These are phyloP conservation scores for Drosophila austrosaltans DNA, from an alignment of 2,888 invertebrate species.

Conservation along the genomic window DNA sequence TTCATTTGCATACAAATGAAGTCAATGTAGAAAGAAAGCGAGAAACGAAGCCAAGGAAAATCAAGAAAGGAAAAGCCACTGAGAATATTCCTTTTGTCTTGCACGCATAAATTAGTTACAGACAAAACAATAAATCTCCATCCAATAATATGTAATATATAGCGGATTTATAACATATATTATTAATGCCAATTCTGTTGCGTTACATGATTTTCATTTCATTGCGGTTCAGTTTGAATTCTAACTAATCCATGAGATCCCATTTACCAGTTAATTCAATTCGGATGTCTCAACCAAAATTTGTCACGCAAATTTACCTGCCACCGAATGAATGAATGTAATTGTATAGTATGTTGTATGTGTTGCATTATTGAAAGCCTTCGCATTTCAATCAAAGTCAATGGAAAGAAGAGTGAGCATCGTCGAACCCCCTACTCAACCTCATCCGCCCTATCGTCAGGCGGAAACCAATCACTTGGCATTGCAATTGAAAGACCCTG, in stretches of 20 bases:
- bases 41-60: slow-evolving; percentile 22
- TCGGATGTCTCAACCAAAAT: slow-evolving; percentile 53
- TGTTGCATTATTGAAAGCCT: slow-evolving; percentile 64
- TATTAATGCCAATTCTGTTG: slow-evolving; percentile 23
- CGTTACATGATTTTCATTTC: slow-evolving; percentile 42
- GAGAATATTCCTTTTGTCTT: slow-evolving; percentile 19
- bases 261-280: slow-evolving; percentile 59
- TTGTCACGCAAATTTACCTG: slow-evolving; percentile 31
- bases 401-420: slow-evolving; percentile 2
- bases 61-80: slow-evolving; percentile 21
- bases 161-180: neutral
- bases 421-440: neutral
- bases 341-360: slow-evolving; percentile 5
- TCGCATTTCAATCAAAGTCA: slow-evolving; percentile 64
- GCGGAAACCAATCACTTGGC: slow-evolving; percentile 71
- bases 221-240: slow-evolving; percentile 9
- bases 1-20: slow-evolving; percentile 75
- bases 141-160: neutral
- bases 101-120: slow-evolving; percentile 42
- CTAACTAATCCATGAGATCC: slow-evolving; percentile 35
- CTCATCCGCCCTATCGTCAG: slow-evolving; percentile 1
- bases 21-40: neutral
- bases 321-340: slow-evolving; percentile 3
- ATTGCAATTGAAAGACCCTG: slow-evolving; percentile 63
- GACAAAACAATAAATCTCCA: slow-evolving; percentile 11